Conservation (phyloP, 2,888 invertebrate species). For the Hymenopus coronatus region DNA sequence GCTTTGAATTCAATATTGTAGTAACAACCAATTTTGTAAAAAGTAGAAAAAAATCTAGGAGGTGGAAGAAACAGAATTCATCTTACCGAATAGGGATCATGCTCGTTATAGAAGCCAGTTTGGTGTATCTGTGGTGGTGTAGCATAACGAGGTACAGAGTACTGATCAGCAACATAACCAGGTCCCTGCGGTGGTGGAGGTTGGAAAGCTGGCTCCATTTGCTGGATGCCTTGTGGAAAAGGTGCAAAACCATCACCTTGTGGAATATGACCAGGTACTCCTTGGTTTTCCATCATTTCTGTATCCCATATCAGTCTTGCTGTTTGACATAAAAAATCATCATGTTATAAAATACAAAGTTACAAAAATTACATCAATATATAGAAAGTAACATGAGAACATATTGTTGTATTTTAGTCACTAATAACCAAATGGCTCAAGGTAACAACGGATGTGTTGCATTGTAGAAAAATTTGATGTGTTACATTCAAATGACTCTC, state of each 20-base stretch:
- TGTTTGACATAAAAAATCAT: neutral
- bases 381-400: neutral
- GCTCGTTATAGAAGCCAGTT: neutral
- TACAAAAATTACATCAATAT: neutral
- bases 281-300: neutral
- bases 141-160: neutral
- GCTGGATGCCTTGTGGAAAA: neutral
- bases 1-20: no score
- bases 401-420: no score
- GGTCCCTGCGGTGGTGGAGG: conserved; percentile 1
- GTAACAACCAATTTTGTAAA: no score
- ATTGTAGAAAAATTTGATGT: no score
- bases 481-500: no score
- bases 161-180: neutral
- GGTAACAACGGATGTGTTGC: no score
- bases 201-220: neutral
- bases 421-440: no score
- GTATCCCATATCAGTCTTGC: conserved; percentile 21
- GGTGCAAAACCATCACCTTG: conserved; percentile 15
- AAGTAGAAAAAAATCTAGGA: no score
- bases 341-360: neutral
- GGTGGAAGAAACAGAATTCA: neutral
- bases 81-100: neutral
- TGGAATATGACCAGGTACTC: neutral
- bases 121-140: neutral